These are phyloP conservation scores for Ormia ochracea DNA, from an alignment of 2,888 invertebrate genomes.

Conservation along the genomic window DNA sequence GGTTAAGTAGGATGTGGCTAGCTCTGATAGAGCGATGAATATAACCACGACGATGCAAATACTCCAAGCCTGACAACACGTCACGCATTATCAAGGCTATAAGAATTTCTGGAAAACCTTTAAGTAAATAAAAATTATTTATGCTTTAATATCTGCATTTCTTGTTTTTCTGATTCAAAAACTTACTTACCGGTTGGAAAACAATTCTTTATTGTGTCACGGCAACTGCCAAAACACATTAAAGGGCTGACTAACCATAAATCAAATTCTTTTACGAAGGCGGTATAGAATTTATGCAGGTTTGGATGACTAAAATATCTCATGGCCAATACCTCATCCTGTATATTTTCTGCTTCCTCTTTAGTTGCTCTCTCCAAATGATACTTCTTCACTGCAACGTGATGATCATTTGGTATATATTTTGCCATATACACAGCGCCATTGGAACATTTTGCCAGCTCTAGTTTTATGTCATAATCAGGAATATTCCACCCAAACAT, in stretches of 20 bases:
- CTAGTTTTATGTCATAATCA: slow-evolving; percentile 83
- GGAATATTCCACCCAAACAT: slow-evolving; percentile 81
- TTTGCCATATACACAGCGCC: slow-evolving; percentile 84
- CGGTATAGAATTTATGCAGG: slow-evolving; percentile 84
- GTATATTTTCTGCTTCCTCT: slow-evolving; percentile 79
- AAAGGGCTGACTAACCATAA: slow-evolving; percentile 88
- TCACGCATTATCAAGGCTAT: slow-evolving; percentile 88
- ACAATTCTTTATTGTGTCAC: slow-evolving; percentile 86
- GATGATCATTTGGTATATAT: slow-evolving; percentile 82
- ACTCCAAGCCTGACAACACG: slow-evolving; percentile 86
- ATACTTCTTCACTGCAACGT: slow-evolving; percentile 86
- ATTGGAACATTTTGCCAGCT: slow-evolving; percentile 83
- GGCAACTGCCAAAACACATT: slow-evolving; percentile 90
- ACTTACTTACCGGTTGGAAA: slow-evolving; percentile 79
- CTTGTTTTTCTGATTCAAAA: not conserved
- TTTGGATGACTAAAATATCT: slow-evolving; percentile 88
- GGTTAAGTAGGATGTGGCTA: slow-evolving; percentile 88
- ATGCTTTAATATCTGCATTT: not conserved
- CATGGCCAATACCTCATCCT: slow-evolving; percentile 88
- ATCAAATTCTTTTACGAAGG: slow-evolving; percentile 87
- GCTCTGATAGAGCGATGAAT: slow-evolving; percentile 91
- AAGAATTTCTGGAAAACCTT: slow-evolving; percentile 88
- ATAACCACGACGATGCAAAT: slow-evolving; percentile 89
- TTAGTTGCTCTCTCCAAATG: slow-evolving; percentile 83
- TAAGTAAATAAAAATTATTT: too few relatives aligned